Conservation (phyloP, 2,888 invertebrate genomes). For the Cephus pygmeus region DNA sequence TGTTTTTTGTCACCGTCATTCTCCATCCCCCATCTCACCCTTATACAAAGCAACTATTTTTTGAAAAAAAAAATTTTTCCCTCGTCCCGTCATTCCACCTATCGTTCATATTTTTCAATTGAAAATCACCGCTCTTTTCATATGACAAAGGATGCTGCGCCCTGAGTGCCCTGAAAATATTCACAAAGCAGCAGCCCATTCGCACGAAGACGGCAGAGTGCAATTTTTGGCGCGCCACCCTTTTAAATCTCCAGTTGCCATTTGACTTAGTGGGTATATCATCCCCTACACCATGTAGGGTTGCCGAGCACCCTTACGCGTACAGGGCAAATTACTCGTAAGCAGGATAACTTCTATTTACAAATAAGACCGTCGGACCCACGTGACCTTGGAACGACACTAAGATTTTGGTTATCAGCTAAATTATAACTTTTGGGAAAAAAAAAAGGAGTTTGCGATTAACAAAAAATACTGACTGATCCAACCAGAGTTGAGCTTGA, state of each 20-base stretch:
- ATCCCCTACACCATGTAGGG: background rate
- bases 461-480: too few species aligned
- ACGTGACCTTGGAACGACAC: background rate
- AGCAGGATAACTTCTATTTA: background rate
- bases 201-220: background rate
- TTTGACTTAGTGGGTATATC: background rate
- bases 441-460: too few species aligned
- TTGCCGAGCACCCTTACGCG: background rate
- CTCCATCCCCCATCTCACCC: background rate
- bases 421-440: too few species aligned
- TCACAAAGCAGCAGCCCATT: background rate
- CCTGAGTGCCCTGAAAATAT: background rate
- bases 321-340: background rate
- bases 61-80: background rate
- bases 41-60: background rate
- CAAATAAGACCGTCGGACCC: background rate
- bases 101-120: background rate
- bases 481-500: too few species aligned
- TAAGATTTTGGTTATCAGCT: too few species aligned
- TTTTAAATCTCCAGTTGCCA: background rate
- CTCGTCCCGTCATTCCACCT: background rate
- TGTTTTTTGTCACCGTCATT: background rate
- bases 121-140: background rate
- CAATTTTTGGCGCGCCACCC: background rate
- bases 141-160: background rate